Base-by-base conservation (phyloP, 2,113 vertebrate species). In the Saimiri boliviensis region DNA sequence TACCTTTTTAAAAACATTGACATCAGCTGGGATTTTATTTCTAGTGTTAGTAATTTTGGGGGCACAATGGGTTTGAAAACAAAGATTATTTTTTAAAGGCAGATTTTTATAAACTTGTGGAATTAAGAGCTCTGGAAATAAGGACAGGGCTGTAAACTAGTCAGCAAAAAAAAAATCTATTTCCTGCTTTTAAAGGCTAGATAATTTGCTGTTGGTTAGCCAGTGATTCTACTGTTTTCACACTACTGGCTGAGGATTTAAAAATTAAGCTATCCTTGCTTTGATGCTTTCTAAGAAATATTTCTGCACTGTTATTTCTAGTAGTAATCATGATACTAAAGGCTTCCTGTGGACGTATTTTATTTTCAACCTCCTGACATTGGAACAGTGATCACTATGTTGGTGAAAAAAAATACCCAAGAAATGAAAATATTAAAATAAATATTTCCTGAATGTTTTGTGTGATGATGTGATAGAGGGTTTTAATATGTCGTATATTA, bases 241-340 rank as follows among this genome's bases (percentile, higher is more conserved):
- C 30, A 8, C 3, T 85, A 32, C 6, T 77, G 47, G 45, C 27
- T 82, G 20, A 94, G 68, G 49, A 81, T 70, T 86, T 93, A n/a
- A 76, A 94, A 83, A 93, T 66, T 12, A 93, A 94, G n/a, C 1
- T 68, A 52, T 58, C n/a, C 37, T 89, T 84, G 45, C 47, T 60
- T 83, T 54, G 49, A 77, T 77, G 32, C 30, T 14, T 84, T 93
- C 85, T 85, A 86, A 96, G 68, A 84, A 82, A 80, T 84, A 40
- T 66, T 56, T 73, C 12, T 92, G n/a, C 73, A 17, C 9, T 66
- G 1, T 77, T 73, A 45, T 94, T 49, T n/a, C 11, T 37, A 84
- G 60, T 74, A 56, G 25, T 60, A 74, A 37, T 25, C 16, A 60
- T 70, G 32, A 60, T 70, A 60, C 17, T 60, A 13, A 81, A 30